Conservation (phyloP, 2,797 vertebrate species). For the Pseudochromis fuscus region DNA sequence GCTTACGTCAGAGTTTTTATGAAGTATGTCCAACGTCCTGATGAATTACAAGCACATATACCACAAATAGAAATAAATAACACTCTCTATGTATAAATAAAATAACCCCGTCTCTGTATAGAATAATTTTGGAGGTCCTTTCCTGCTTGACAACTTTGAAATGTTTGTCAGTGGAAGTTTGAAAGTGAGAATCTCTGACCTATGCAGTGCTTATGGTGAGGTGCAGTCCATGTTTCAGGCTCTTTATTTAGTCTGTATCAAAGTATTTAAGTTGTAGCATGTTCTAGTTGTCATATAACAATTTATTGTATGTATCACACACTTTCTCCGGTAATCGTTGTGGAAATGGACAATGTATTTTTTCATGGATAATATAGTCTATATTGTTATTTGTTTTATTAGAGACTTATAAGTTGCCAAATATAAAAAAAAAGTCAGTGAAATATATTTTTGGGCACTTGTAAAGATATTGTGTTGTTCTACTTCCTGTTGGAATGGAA, state of each 20-base stretch:
- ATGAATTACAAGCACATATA: too few relatives aligned
- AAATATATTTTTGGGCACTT: constrained; percentile 73
- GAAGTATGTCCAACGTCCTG: too few relatives aligned
- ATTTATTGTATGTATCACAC: constrained; percentile 40
- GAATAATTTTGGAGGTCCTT: constrained; percentile 1
- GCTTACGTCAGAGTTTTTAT: background rate
- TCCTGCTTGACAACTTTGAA: too few relatives aligned
- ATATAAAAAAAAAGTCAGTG: constrained; percentile 46
- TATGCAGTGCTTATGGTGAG: constrained; percentile 1
- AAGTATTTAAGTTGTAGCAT: constrained; percentile 44
- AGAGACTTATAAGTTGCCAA: constrained; percentile 65
- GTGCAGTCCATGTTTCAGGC: constrained; percentile 8
- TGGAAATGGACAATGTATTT: constrained; percentile 74
- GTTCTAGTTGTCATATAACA: constrained; percentile 26
- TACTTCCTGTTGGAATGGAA: constrained; percentile 53
- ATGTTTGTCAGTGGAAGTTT: background rate
- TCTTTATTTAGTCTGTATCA: constrained; percentile 3
- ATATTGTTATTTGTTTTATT: constrained; percentile 62
- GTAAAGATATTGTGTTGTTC: constrained; percentile 61
- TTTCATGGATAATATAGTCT: constrained; percentile 74
- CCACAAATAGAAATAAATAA: too few relatives aligned
- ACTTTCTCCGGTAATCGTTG: constrained; percentile 54
- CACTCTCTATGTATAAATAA: too few relatives aligned
- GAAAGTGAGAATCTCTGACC: constrained; percentile 1
- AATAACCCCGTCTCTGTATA: too few relatives aligned